Evolutionary conservation across 2,113 vertebrate genomes (phyloP).

Genomic region (Gadus chalcogrammus): DNA sequence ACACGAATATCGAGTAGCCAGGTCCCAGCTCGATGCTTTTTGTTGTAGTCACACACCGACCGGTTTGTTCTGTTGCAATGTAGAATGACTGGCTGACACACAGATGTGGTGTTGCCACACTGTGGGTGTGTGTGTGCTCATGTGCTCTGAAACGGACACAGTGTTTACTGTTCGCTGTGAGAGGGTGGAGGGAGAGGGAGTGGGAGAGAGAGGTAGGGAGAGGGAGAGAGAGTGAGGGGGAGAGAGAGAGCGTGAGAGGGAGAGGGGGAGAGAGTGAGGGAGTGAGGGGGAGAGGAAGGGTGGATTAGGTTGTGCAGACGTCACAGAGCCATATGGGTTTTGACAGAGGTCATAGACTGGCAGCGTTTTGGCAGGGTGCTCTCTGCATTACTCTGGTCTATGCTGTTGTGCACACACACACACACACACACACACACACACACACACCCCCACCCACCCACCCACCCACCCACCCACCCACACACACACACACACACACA

Average conservation of each 20-base stretch:
- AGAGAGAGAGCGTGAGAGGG: background rate
- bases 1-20: background rate
- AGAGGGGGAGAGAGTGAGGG: background rate
- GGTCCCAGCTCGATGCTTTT: background rate
- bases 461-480: background rate
- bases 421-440: background rate
- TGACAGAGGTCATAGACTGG: slow-evolving; percentile 25
- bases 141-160: slow-evolving; percentile 4
- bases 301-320: slow-evolving; percentile 34
- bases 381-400: background rate
- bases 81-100: slow-evolving; percentile 6
- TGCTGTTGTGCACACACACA: slow-evolving; percentile 2
- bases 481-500: background rate
- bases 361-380: background rate
- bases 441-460: background rate
- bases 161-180: slow-evolving; percentile 24
- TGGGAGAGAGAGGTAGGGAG: background rate
- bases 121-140: background rate
- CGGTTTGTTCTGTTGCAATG: slow-evolving; percentile 7
- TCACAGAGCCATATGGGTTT: slow-evolving; percentile 32
- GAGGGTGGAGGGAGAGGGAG: background rate
- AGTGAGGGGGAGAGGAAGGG: background rate
- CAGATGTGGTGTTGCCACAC: slow-evolving; percentile 12
- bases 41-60: background rate
- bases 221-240: background rate